A percentile compares a stretch with the other conserved stretches of the same genome.
phyloP scores from a whole-genome alignment of 2,888 invertebrate genomes.

The Malachius bipustulatus region DNA sequence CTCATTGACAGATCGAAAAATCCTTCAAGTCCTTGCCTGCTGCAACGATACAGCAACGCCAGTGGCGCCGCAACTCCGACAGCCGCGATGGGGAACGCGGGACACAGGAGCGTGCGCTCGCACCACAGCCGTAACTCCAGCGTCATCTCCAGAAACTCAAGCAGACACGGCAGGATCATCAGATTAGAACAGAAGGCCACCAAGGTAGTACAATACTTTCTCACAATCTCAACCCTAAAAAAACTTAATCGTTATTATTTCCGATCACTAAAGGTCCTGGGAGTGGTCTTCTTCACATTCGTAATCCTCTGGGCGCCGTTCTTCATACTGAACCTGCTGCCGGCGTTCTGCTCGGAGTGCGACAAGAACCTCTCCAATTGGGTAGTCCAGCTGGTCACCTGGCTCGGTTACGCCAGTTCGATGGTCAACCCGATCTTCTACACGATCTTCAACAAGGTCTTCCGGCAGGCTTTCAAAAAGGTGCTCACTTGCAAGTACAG shows the following conservation, averaged over 20 bases:
- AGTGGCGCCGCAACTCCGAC: slow-evolving; percentile 7
- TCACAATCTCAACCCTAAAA: no score
- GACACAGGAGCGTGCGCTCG: slow-evolving; percentile 40
- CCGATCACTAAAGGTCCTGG: no score
- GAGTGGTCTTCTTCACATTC: slow-evolving; percentile 89
- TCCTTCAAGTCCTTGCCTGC: slow-evolving; percentile 44
- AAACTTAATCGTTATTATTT: no score
- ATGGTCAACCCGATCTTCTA: slow-evolving; percentile 95
- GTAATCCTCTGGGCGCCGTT: slow-evolving; percentile 94
- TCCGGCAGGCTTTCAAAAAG: slow-evolving; percentile 81
- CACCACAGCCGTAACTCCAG: slow-evolving; percentile 72
- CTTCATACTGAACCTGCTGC: slow-evolving; percentile 78
- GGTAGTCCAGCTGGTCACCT: slow-evolving; percentile 78
- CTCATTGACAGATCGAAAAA: slow-evolving; percentile 34
- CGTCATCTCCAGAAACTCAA: slow-evolving; percentile 69
- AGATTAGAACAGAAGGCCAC: slow-evolving; percentile 92
- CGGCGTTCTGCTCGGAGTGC: slow-evolving; percentile 71
- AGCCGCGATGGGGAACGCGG: no score
- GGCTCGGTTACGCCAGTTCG: slow-evolving; percentile 89
- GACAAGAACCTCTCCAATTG: slow-evolving; percentile 62
- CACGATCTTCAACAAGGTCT: slow-evolving; percentile 90
- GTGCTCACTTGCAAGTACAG: slow-evolving; percentile 68
- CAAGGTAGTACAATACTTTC: no score
- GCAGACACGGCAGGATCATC: slow-evolving; percentile 71
- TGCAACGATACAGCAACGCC: slow-evolving; percentile 35